phyloP scores from a whole-genome alignment of 1,140 invertebrate species.

The Octopus bimaculoides region DNA sequence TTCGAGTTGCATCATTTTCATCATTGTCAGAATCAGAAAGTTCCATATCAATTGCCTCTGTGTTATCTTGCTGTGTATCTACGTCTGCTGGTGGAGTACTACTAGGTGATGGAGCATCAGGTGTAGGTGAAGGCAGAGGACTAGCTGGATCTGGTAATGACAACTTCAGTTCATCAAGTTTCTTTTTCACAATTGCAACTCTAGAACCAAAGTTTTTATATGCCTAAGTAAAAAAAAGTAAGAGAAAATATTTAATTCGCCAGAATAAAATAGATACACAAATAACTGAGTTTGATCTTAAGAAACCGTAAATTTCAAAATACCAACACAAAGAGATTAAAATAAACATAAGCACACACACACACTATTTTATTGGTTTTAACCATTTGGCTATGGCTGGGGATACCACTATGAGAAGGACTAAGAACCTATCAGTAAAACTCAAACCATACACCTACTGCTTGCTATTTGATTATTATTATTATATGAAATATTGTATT shows the following conservation, averaged over 20 bases:
- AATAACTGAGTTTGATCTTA: no score
- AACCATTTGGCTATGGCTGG: no score
- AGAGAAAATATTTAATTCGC: not conserved
- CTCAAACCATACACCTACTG: no score
- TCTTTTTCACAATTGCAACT: conserved; percentile 80
- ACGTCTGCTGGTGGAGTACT: conserved; percentile 39
- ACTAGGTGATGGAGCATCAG: conserved; percentile 71
- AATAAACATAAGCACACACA: no score
- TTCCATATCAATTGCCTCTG: conserved; percentile 43
- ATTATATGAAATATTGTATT: no score
- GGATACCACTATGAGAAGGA: no score
- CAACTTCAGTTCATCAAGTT: conserved; percentile 74
- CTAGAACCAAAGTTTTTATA: conserved; percentile 87
- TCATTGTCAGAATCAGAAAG: conserved; percentile 35
- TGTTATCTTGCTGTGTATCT: conserved; percentile 26
- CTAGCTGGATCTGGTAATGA: conserved; percentile 57
- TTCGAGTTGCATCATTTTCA: not conserved
- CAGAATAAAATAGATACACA: no score
- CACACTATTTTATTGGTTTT: no score
- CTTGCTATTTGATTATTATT: no score
- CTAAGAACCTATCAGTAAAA: no score
- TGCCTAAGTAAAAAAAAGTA: conserved; percentile 63
- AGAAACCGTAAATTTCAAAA: no score
- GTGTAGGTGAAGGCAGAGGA: conserved; percentile 51
- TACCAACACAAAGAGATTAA: no score